These are phyloP conservation scores for Daptonema setosum DNA, from an alignment of 2,888 invertebrate species.

Conservation along the genomic window DNA sequence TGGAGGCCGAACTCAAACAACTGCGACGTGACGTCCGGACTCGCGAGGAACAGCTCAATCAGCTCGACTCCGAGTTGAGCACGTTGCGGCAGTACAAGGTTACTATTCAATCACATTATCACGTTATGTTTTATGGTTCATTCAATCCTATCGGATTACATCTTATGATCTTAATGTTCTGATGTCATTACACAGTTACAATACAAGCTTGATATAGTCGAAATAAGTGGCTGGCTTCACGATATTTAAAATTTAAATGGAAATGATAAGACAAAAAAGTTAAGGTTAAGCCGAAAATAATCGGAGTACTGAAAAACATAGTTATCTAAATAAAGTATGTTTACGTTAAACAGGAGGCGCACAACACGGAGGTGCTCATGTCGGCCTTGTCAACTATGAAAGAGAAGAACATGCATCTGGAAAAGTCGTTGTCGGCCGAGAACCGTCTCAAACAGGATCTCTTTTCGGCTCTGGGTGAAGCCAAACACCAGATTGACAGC, in stretches of 20 bases:
- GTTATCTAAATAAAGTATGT: too few relatives aligned
- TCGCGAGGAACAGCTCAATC: constrained; percentile 42
- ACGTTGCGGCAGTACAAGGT: constrained; percentile 40
- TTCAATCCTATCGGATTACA: too few relatives aligned
- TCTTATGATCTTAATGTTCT: too few relatives aligned
- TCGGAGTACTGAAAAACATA: too few relatives aligned
- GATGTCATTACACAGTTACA: too few relatives aligned
- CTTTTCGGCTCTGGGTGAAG: constrained; percentile 84
- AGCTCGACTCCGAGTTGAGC: constrained; percentile 40
- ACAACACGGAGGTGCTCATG: constrained; percentile 50
- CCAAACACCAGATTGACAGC: constrained; percentile 65
- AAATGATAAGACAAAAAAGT: too few relatives aligned
- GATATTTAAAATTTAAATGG: too few relatives aligned
- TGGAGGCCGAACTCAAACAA: constrained; percentile 45
- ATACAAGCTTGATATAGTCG: too few relatives aligned
- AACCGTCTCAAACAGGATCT: constrained; percentile 91
- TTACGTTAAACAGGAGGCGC: constrained; percentile 20
- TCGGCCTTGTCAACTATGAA: constrained; percentile 45
- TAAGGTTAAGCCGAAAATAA: too few relatives aligned
- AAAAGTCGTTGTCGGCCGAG: constrained; percentile 80
- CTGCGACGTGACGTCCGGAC: constrained; percentile 41
- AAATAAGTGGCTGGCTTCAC: too few relatives aligned
- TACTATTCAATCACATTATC: not conserved
- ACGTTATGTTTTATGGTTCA: too few relatives aligned
- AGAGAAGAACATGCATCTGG: constrained; percentile 72